Conservation (phyloP, 2,888 invertebrate genomes). For the Limnephilus marmoratus region DNA sequence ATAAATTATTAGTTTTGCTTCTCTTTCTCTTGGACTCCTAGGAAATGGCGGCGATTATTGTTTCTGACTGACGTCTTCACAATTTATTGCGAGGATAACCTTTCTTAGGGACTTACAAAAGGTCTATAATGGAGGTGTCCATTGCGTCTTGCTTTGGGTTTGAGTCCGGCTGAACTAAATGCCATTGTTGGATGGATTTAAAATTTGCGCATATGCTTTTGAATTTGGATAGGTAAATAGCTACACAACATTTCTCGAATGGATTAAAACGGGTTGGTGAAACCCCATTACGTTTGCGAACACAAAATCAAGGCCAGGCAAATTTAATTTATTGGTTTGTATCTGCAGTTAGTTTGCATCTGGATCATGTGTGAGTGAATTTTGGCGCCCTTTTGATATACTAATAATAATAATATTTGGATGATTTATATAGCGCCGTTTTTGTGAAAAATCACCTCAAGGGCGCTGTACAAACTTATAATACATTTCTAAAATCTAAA, state of each 20-base stretch:
- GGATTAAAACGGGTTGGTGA: background rate
- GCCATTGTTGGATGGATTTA: slow-evolving; percentile 14
- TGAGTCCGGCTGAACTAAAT: slow-evolving; percentile 30
- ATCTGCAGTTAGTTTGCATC: background rate
- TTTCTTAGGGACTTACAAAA: slow-evolving; percentile 49
- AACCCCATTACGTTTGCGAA: background rate
- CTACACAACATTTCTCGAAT: background rate
- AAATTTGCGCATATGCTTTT: slow-evolving; percentile 21
- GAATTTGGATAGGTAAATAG: background rate
- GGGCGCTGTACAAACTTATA: no score
- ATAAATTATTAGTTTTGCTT: slow-evolving; percentile 63
- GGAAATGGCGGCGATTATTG: slow-evolving; percentile 58
- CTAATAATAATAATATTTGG: no score
- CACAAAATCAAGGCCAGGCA: background rate
- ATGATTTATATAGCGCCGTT: no score
- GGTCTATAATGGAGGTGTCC: slow-evolving; percentile 47
- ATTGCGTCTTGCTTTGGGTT: slow-evolving; percentile 15
- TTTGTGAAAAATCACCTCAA: no score
- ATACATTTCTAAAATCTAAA: no score
- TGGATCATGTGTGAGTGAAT: background rate
- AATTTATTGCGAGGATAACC: slow-evolving; percentile 57
- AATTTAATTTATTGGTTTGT: background rate
- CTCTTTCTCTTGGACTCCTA: slow-evolving; percentile 19
- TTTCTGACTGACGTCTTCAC: slow-evolving; percentile 55
- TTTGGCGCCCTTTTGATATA: background rate